Conservation (phyloP, 2,797 vertebrate genomes). For the Microchirus variegatus region DNA sequence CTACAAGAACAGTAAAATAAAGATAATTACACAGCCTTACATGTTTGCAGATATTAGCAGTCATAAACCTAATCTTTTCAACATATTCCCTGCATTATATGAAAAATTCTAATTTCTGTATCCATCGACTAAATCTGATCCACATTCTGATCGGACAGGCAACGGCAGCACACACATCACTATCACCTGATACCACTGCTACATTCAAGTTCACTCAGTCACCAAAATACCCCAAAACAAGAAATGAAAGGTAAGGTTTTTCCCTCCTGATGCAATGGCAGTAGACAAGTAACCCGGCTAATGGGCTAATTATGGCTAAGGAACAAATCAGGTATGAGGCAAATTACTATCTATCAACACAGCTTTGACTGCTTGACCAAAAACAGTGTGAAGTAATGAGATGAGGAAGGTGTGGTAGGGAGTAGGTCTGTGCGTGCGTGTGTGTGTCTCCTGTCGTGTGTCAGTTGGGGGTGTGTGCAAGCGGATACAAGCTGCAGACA, state of each 20-base stretch:
- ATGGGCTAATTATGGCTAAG: conserved; percentile 46
- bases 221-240: conserved; percentile 19
- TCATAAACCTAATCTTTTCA: no score
- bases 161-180: no score
- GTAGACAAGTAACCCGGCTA: conserved; percentile 14
- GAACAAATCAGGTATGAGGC: conserved; percentile 52
- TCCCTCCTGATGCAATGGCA: conserved; percentile 6
- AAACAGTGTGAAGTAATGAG: conserved; percentile 70
- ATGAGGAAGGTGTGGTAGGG: conserved; percentile 32
- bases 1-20: neutral
- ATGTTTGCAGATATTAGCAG: no score
- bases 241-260: neutral
- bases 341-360: conserved; percentile 44
- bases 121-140: no score
- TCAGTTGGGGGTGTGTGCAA: conserved; percentile 64
- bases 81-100: no score
- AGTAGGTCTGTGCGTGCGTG: conserved; percentile 17
- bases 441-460: conserved; percentile 1
- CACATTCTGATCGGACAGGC: neutral
- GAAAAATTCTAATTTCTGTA: no score
- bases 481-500: conserved; percentile 88
- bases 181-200: neutral
- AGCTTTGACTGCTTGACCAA: conserved; percentile 52
- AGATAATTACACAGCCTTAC: no score
- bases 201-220: neutral